Evolutionary conservation across 2,797 vertebrate genomes (phyloP).

Genomic region (Anas capensis): DNA sequence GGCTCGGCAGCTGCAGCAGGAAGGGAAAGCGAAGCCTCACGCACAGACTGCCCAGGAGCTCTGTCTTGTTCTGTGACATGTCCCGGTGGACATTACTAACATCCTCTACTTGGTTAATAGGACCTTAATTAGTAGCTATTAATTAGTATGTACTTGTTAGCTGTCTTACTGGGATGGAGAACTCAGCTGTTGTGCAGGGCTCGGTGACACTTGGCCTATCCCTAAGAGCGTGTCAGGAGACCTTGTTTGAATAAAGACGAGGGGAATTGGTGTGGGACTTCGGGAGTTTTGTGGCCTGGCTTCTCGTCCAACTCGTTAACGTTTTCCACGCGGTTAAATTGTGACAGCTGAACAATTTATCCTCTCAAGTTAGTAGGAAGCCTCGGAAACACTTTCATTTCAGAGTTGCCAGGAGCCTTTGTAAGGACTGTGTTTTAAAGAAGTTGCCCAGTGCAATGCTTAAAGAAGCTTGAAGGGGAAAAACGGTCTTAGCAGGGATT

Average conservation of each 20-base stretch:
- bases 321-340: not conserved
- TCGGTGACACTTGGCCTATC: not conserved
- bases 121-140: not conserved
- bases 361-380: not conserved
- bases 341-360: not conserved
- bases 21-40: not conserved
- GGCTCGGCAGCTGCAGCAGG: not conserved
- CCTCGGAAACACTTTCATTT: not conserved
- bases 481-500: not conserved
- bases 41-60: not conserved
- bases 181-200: not conserved
- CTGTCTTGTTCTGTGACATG: not conserved
- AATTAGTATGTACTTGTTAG: not conserved
- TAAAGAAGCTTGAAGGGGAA: not conserved
- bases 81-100: rapidly evolving
- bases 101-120: not conserved
- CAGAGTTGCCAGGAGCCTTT: not conserved
- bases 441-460: not conserved
- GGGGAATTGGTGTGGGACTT: not conserved
- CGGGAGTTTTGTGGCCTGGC: not conserved
- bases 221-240: not conserved
- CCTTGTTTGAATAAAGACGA: too few species aligned
- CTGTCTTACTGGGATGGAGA: not conserved
- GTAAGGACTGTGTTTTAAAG: not conserved
- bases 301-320: not conserved